A percentile compares a stretch with the other conserved stretches of the same genome.
Conservation (phyloP, 2,797 vertebrate species). For the Sternarchorhynchus goeldii region DNA sequence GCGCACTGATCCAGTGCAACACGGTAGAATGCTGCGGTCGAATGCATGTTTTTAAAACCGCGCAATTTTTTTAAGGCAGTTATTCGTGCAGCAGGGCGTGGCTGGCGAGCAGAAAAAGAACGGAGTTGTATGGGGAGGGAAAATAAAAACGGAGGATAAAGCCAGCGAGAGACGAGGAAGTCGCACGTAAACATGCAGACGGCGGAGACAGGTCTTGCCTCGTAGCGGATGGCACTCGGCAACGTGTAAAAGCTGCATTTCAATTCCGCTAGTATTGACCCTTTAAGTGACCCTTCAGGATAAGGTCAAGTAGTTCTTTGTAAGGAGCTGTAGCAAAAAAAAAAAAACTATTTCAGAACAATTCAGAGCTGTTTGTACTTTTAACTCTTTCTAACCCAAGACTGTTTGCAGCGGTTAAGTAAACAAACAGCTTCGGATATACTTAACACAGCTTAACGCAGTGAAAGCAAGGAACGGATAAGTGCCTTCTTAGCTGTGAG, state of each 20-base stretch:
- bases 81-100: not conserved
- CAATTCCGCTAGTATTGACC: slow-evolving; percentile 27
- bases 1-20: slow-evolving; percentile 43
- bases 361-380: slow-evolving; percentile 58
- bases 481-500: slow-evolving; percentile 73
- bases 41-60: slow-evolving; percentile 58
- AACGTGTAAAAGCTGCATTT: slow-evolving; percentile 33
- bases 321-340: slow-evolving; percentile 3
- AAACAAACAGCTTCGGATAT: slow-evolving; percentile 43
- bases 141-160: not conserved
- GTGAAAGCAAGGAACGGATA: slow-evolving; percentile 65
- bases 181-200: slow-evolving; percentile 2
- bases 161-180: not conserved
- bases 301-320: slow-evolving; percentile 58
- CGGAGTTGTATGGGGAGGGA: not conserved
- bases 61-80: slow-evolving; percentile 52
- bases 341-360: slow-evolving; percentile 37
- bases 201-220: slow-evolving; percentile 34
- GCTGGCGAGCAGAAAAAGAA: too few species aligned
- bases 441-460: not conserved
- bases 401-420: slow-evolving; percentile 57
- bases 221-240: slow-evolving; percentile 46
- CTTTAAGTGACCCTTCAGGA: slow-evolving; percentile 46
- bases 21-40: slow-evolving; percentile 36
- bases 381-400: slow-evolving; percentile 50